These are phyloP conservation scores for Myopa testacea DNA, from an alignment of 2,888 invertebrate species.

Conservation along the genomic window DNA sequence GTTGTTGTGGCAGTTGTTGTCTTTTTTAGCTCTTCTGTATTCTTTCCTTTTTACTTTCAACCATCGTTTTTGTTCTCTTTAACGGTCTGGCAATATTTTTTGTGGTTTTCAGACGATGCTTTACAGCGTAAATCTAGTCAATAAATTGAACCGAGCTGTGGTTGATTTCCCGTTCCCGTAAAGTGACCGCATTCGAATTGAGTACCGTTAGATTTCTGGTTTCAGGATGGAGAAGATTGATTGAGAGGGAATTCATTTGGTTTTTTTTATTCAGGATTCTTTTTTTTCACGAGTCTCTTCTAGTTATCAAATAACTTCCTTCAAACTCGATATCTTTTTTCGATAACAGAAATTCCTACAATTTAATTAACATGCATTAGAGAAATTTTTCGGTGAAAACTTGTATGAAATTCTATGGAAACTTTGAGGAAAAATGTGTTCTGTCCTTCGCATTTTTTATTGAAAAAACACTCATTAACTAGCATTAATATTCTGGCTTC, in stretches of 20 bases:
- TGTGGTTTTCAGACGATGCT: slow-evolving; percentile 7
- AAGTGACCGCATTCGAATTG: slow-evolving; percentile 3
- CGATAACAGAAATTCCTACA: not conserved
- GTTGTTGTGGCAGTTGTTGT: not conserved
- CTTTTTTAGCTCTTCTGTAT: not conserved
- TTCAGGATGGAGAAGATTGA: slow-evolving; percentile 26
- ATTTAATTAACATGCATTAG: not conserved
- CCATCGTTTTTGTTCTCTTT: not conserved
- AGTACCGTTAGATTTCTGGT: not conserved
- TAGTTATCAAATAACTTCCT: not conserved
- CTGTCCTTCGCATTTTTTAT: not conserved
- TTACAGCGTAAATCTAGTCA: slow-evolving; percentile 42
- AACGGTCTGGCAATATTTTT: not conserved
- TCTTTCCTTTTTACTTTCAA: not conserved
- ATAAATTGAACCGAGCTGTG: slow-evolving; percentile 44
- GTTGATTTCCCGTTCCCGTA: slow-evolving; percentile 24
- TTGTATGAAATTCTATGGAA: not conserved
- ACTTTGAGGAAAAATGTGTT: not conserved
- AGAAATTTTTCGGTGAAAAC: not conserved
- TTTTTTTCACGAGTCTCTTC: not conserved
- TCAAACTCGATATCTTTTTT: not conserved
- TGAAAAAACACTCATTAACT: not conserved
- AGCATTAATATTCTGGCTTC: not conserved
- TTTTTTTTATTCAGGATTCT: not conserved
- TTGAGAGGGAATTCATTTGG: slow-evolving; percentile 11